Evolutionary conservation across 2,113 vertebrate genomes (phyloP).

Genomic region (Lycocorax pyrrhopterus): DNA sequence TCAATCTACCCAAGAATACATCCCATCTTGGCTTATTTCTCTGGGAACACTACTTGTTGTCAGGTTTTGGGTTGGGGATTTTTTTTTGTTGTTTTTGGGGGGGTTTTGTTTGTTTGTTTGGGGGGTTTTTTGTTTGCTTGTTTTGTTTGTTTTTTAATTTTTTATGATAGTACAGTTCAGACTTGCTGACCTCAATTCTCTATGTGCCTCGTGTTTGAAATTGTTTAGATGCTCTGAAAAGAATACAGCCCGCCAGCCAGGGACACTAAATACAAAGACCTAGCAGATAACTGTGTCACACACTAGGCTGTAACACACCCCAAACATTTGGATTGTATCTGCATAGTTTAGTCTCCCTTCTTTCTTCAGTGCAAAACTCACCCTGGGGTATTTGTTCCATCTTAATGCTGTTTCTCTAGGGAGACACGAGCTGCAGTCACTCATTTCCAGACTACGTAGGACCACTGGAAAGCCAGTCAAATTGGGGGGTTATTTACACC

Average conservation of each 20-base stretch:
- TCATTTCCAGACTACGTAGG: background rate
- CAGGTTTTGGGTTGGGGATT: background rate
- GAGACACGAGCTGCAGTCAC: background rate
- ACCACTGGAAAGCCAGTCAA: background rate
- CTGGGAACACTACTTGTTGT: background rate
- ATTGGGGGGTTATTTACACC: background rate
- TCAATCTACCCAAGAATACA: background rate
- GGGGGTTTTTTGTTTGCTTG: background rate
- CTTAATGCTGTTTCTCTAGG: background rate
- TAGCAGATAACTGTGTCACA: background rate
- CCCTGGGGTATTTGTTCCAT: background rate
- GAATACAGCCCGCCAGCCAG: background rate
- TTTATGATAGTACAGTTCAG: background rate
- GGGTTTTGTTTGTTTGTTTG: background rate
- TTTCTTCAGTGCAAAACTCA: background rate
- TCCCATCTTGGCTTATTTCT: background rate
- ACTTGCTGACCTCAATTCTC: background rate
- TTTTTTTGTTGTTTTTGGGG: background rate
- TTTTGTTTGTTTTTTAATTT: background rate
- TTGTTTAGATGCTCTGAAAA: background rate
- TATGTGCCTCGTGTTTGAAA: background rate
- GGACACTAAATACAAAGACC: background rate
- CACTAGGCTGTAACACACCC: background rate
- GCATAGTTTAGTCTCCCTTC: background rate
- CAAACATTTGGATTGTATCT: background rate